Evolutionary conservation across 2,113 vertebrate genomes (phyloP), one percentile per base, ranked within the genome.

Genomic region (Nothocercus julius): DNA sequence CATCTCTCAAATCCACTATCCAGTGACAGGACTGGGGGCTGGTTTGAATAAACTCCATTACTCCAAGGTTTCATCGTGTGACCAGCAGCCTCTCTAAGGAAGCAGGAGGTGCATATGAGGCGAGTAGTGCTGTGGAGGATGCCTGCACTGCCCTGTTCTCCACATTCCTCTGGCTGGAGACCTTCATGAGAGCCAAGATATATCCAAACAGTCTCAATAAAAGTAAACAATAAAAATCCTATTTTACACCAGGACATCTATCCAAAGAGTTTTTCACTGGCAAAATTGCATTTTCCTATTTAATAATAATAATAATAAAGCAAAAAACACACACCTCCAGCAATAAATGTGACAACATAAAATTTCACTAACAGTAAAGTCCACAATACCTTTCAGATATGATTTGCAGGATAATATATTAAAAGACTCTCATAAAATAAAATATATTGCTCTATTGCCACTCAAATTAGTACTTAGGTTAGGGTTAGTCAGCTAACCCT

Each of bases 101-200:
- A 0, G 8, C 13, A 1, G 36, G 59, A 96, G 67, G 63, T 36
- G 19, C 22, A 53, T 47, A 59, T 2, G 28, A 25, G 36, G 58
- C 6, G 4, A 11, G 17, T 2, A n/a, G 45, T 34, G 16, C 30
- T 4, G 1, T 6, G 63, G 49, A 45, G 21, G n/a, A 13, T 21
- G 24, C 28, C 58, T 80, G 25, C 38, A 34, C 6, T 90, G 53
- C 28, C 62, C 69, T 45, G 38, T 53, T 69, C 24, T 49, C 19
- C 38, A 59, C 34, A 62, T 34, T 49, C 54, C 16, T 30, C 49
- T 38, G 20, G 12, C 45, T 56, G 45, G 24, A 64, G 3, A 51
- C 22, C 11, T 87, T 62, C 36, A 1, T 13, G 19, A 51, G 8
- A 51, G 16, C 3, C 51, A 89, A 89, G 51, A 69, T 2, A 7